Base-by-base conservation (phyloP, 2,797 vertebrate genomes). In the Nyctalus aviator region DNA sequence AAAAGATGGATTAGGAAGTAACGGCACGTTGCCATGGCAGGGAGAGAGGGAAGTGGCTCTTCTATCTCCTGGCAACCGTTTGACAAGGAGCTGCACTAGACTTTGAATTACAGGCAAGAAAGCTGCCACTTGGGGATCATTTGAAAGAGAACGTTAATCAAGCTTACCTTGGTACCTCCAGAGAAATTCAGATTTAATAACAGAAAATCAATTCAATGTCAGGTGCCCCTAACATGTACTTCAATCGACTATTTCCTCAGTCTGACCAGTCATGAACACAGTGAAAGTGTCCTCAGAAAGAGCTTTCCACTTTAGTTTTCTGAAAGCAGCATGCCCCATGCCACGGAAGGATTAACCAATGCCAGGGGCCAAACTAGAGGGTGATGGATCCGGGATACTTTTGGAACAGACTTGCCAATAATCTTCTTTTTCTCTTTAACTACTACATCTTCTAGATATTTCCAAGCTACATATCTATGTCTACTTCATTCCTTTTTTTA, bases 91-190 rank as follows among this genome's bases (percentile, higher is more conserved):
- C 88, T 6, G 2, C 76, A 85, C 82, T 91, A 92, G 88, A 88
- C 69, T 84, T 96, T 86, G 86, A 95, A 94, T 96, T 89, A 86
- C 59, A 73, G 84, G 64, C 35, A 62, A 81, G 30, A 79, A 62
- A 84, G n/a, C 64, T 68, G 73, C n/a, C 83, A 73, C 85, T 72
- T 3, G 6, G 86, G 77, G 53, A 91, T 64, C 96, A 77, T 85
- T 95, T 94, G 82, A 89, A 90, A 76, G 35, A 79, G 2, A 96
- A 95, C 21, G 90, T 96, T 88, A 77, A 94, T 88, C n/a, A 97
- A 95, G 62, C 64, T 95, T 87, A 86, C 44, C 3, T 94, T 62
- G 8, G 30, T 81, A 44, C 37, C 53, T 66, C 1, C 0, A 84
- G 88, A 93, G 77, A 94, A 92, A 69, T 69, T 83, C 46, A 57